Evolutionary conservation across 1,140 invertebrate genomes (phyloP).

Genomic region (Drosophila mayri): DNA sequence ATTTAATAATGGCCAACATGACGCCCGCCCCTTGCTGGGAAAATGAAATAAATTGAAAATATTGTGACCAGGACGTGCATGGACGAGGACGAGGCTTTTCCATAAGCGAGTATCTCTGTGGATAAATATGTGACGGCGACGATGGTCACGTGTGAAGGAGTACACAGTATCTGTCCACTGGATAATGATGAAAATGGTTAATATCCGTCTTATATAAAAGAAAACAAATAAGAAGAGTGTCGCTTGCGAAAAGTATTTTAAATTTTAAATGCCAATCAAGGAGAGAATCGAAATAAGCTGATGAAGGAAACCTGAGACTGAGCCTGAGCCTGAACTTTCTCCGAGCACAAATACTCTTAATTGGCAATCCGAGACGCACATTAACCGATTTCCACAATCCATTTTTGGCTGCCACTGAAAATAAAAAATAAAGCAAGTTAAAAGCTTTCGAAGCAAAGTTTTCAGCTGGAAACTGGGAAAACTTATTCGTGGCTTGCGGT

Average conservation of each 20-base stretch:
- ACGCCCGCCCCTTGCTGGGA: constrained; percentile 4
- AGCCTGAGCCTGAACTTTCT: constrained; percentile 1
- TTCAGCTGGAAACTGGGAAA: constrained; percentile 31
- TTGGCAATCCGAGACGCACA: constrained; percentile 43
- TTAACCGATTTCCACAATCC: constrained; percentile 45
- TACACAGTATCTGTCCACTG: constrained; percentile 17
- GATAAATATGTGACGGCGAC: constrained; percentile 28
- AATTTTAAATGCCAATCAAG: constrained; percentile 52
- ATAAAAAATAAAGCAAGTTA: constrained; percentile 3
- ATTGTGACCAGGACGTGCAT: constrained; percentile 34
- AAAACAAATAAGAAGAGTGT: constrained; percentile 24
- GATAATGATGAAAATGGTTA: constrained; percentile 69
- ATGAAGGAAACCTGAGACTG: background rate
- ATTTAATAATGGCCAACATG: constrained; percentile 33
- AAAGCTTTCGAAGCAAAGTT: constrained; percentile 44
- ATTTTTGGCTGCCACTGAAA: constrained; percentile 30
- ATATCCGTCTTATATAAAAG: constrained; percentile 35
- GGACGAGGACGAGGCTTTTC: constrained; percentile 18
- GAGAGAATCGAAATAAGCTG: constrained; percentile 26
- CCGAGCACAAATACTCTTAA: constrained; percentile 36
- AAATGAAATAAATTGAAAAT: constrained; percentile 57
- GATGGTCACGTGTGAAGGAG: constrained; percentile 34
- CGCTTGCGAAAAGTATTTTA: constrained; percentile 47
- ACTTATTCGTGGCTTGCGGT: constrained; percentile 31
- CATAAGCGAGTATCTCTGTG: constrained; percentile 51